phyloP scores from a whole-genome alignment of 2,113 vertebrate species.

The Ochotona princeps region DNA sequence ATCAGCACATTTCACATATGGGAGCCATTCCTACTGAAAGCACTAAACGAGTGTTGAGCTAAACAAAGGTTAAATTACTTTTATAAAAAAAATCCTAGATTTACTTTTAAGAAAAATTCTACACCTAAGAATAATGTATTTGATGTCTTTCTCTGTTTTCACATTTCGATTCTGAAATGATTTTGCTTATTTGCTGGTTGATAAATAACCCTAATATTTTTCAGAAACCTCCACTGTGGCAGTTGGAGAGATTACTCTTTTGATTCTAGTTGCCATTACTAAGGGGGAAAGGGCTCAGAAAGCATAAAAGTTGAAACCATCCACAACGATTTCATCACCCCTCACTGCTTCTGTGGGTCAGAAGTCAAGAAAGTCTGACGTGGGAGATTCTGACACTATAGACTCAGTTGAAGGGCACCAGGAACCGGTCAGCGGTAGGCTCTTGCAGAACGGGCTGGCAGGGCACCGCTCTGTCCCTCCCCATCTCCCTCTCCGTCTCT shows the following conservation, averaged over 20 bases:
- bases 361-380: not conserved
- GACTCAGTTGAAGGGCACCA: not conserved
- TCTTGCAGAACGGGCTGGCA: not conserved
- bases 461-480: not conserved
- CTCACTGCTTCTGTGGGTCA: not conserved
- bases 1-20: slow-evolving; percentile 37
- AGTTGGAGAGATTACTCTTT: not conserved
- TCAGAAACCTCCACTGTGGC: not conserved
- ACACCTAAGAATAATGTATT: slow-evolving; percentile 8
- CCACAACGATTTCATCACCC: not conserved
- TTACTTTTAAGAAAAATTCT: slow-evolving; percentile 47
- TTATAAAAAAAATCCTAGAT: not conserved
- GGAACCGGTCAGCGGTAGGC: not conserved
- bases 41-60: not conserved
- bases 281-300: not conserved
- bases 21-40: not conserved
- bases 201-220: not conserved
- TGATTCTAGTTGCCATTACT: not conserved
- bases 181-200: not conserved
- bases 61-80: not conserved
- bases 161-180: not conserved
- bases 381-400: not conserved
- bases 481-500: too few relatives aligned
- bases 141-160: not conserved
- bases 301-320: not conserved